Percentiles rank a stretch among this genome's conserved stretches.
phyloP scores from a whole-genome alignment of 2,113 vertebrate genomes.

The Tragelaphus buxtoni region DNA sequence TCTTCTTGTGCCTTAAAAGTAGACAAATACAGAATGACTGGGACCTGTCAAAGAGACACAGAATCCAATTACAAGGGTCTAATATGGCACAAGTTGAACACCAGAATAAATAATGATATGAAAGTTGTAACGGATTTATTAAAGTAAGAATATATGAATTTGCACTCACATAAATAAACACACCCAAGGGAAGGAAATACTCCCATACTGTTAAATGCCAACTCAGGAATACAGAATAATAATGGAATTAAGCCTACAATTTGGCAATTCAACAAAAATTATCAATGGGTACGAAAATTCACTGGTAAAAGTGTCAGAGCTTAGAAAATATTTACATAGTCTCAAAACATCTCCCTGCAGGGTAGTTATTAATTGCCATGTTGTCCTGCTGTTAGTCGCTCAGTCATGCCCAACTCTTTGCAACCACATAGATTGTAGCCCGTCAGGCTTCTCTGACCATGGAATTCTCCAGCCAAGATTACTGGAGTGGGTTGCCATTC shows the following conservation, averaged over 20 bases:
- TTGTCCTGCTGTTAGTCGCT: neutral
- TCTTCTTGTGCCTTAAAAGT: neutral
- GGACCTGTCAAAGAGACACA: neutral
- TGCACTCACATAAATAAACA: neutral
- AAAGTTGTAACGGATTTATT: neutral
- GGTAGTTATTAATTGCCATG: neutral
- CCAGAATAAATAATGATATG: neutral
- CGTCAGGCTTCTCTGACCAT: neutral
- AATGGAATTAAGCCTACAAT: neutral
- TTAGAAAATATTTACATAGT: neutral
- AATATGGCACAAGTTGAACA: neutral
- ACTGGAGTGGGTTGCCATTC: neutral
- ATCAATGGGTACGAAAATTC: neutral
- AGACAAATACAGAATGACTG: neutral
- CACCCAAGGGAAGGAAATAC: neutral
- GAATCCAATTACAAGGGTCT: neutral
- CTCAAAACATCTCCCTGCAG: neutral
- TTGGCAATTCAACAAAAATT: neutral
- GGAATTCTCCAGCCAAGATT: neutral
- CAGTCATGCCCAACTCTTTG: neutral
- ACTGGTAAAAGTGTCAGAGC: neutral
- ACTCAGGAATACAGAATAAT: neutral
- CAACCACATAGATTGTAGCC: accelerated
- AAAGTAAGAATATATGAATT: neutral
- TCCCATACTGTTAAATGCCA: neutral